Percentiles rank a stretch among this genome's conserved stretches.
These are phyloP conservation scores for Flexamia atlantica DNA, from an alignment of 2,888 invertebrate species.

Conservation along the genomic window DNA sequence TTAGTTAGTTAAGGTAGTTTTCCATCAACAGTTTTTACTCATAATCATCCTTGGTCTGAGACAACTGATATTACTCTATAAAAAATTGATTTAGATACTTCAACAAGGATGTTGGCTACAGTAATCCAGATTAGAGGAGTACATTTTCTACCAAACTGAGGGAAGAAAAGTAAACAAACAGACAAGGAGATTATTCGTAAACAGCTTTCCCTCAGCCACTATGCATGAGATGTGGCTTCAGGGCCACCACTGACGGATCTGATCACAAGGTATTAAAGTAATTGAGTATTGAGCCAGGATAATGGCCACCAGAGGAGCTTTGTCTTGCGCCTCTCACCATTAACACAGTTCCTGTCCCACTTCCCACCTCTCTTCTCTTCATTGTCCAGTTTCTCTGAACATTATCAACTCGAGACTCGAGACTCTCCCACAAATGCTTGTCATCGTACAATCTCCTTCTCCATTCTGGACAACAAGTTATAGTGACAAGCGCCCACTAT, in stretches of 20 bases:
- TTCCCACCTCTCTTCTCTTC: constrained; percentile 24
- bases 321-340: constrained; percentile 38
- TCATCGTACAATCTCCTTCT: not conserved
- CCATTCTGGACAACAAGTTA: not conserved
- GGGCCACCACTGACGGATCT: not conserved
- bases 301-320: constrained; percentile 20
- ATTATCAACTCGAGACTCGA: not conserved
- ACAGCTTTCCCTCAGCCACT: not conserved
- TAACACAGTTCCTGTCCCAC: constrained; percentile 47
- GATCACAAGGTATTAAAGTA: constrained; percentile 31
- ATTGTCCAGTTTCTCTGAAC: constrained; percentile 41
- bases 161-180: too few species aligned
- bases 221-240: not conserved
- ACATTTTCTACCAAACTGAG: too few species aligned
- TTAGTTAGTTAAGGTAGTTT: too few species aligned
- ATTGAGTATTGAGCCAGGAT: constrained; percentile 33
- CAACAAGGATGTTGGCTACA: too few species aligned
- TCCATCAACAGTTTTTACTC: too few species aligned
- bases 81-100: too few species aligned
- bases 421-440: not conserved
- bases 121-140: too few species aligned
- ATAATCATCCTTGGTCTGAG: too few species aligned
- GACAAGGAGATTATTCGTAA: too few species aligned
- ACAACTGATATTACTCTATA: too few species aligned
- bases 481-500: not conserved